These are phyloP conservation scores for Nymphalis io DNA, from an alignment of 1,140 invertebrate genomes.

Conservation along the genomic window DNA sequence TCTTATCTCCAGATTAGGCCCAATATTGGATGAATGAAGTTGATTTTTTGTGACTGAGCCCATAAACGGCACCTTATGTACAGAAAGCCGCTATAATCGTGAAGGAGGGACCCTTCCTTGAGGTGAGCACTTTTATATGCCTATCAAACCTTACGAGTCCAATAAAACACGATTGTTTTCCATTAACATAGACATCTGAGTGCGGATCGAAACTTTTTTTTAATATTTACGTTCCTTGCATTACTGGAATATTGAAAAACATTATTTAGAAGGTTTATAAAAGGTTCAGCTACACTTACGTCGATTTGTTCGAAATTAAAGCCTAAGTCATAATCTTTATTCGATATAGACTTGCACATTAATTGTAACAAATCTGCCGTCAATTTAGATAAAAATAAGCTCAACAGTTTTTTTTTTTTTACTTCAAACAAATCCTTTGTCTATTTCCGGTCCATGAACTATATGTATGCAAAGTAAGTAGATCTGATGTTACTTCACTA, in stretches of 20 bases:
- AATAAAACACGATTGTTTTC: constrained; percentile 79
- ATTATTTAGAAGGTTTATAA: background rate
- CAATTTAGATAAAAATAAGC: too few relatives aligned
- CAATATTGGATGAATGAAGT: constrained; percentile 48
- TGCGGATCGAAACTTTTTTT: constrained; percentile 14
- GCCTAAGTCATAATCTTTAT: too few relatives aligned
- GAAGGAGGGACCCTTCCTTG: constrained; percentile 62
- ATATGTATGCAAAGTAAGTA: too few relatives aligned
- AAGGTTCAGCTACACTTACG: too few relatives aligned
- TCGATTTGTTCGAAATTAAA: too few relatives aligned
- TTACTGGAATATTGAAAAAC: background rate
- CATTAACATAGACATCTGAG: constrained; percentile 62
- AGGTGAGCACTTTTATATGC: constrained; percentile 72
- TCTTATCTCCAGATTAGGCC: constrained; percentile 29
- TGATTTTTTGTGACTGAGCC: constrained; percentile 63
- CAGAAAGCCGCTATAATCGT: constrained; percentile 65
- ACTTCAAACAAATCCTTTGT: too few relatives aligned
- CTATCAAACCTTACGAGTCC: constrained; percentile 73
- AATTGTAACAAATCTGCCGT: too few relatives aligned
- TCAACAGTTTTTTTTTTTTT: too few relatives aligned
- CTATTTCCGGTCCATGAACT: too few relatives aligned
- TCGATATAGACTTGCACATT: too few relatives aligned
- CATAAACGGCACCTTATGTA: constrained; percentile 65
- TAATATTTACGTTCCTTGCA: constrained; percentile 14
- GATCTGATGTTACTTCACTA: background rate